These are phyloP conservation scores for Zygogramma bicolorata DNA, from an alignment of 2,888 invertebrate species.

Conservation along the genomic window DNA sequence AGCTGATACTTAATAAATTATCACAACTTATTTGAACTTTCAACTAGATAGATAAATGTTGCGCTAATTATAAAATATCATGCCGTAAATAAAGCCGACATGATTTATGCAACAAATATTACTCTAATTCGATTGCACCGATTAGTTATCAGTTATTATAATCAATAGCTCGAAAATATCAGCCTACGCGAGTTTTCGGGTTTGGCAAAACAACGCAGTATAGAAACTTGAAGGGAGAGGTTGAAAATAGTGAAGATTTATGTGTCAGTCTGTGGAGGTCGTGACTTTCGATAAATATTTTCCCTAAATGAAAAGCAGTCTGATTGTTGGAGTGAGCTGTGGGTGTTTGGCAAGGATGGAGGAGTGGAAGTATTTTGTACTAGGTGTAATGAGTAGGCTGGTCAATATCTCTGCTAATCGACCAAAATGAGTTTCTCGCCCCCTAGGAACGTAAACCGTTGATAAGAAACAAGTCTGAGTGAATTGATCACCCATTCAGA, in stretches of 20 bases:
- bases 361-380: not conserved
- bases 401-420: not conserved
- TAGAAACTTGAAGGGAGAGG: not conserved
- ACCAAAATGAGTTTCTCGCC: no score
- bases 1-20: conserved; percentile 3
- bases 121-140: conserved; percentile 9
- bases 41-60: conserved; percentile 27
- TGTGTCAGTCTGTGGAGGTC: not conserved
- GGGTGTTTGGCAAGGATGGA: not conserved
- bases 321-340: not conserved
- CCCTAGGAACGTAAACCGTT: no score
- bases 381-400: not conserved
- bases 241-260: conserved; percentile 1
- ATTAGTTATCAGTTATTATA: conserved; percentile 15
- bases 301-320: not conserved
- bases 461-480: no score
- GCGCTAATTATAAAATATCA: conserved; percentile 20
- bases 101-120: conserved; percentile 21
- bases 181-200: not conserved
- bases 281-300: not conserved
- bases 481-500: no score
- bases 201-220: conserved; percentile 1
- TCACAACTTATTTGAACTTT: conserved; percentile 24
- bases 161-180: conserved; percentile 8
- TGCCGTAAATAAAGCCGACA: conserved; percentile 10